Base-by-base conservation (phyloP, 2,888 invertebrate species). In the Pammene fasciana region DNA sequence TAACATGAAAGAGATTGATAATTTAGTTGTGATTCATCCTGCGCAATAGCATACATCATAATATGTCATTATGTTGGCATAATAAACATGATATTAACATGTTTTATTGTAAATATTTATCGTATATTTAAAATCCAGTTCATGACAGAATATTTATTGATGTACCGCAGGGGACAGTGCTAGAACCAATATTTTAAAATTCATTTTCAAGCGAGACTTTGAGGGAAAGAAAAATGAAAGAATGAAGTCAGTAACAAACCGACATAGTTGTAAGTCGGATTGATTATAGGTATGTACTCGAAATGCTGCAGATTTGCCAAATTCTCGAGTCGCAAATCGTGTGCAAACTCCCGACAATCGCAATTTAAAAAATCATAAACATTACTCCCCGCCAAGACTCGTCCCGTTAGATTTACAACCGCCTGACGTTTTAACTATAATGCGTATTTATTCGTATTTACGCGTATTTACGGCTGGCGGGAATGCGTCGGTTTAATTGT, bases 391-490 rank as follows among this genome's bases (percentile, higher is more conserved):
- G 66, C 64, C 80, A 82, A 86, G 85, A 85, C 81, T 73, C 76
- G 79, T 81, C 86, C 84, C 79, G 77, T 74, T 76, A 83, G 85
- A 91, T 92, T 92, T 92, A 92, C 88, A 86, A 78, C 82, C 79
- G 80, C 81, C 87, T 85, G 92, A 92, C 92, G 86, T 86, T 92
- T 93, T 92, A 91, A 93, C 92, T 92, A 91, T 93, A 90, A 92
- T 92, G 86, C 89, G 87, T 89, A 90, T 92, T 90, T 92, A 89
- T 85, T 88, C 80, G 86, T 87, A 88, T 91, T 90, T 89, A 90
- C 86, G 86, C 80, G 83, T 88, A 89, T 90, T 90, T 89, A 89
- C 85, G 86, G 82, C 81, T 82, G 85, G 76, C 87, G 87, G 86
- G 89, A 90, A 91, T 90, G 89, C 88, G 86, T 82, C 84, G 80